Conservation (phyloP, 2,797 vertebrate species). For the Acropternis orthonyx region DNA sequence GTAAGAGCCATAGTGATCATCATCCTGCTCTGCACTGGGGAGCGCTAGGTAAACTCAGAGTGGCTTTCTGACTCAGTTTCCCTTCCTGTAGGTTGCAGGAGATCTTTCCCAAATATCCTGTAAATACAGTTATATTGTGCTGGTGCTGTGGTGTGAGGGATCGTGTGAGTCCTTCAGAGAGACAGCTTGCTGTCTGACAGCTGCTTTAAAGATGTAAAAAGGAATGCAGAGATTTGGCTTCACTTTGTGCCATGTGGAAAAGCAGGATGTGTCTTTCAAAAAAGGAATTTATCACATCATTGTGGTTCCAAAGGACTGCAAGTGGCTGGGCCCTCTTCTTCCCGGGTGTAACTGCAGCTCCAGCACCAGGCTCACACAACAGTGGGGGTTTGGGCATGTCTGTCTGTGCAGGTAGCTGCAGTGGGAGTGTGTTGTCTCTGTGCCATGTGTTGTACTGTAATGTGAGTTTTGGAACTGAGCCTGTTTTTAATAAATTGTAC, state of each 20-base stretch:
- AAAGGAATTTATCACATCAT: not conserved
- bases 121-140: not conserved
- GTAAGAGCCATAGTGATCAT: not conserved
- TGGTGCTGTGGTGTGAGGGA: not conserved
- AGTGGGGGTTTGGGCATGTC: not conserved
- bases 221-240: conserved; percentile 16
- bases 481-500: conserved; percentile 40
- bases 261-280: conserved; percentile 4
- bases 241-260: not conserved
- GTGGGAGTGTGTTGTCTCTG: not conserved
- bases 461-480: not conserved
- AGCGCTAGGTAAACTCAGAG: not conserved
- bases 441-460: not conserved
- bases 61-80: not conserved
- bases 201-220: conserved; percentile 29
- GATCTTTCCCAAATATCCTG: not conserved
- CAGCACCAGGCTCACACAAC: not conserved
- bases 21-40: not conserved
- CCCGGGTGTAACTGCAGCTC: not conserved
- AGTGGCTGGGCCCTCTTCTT: not conserved
- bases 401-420: not conserved
- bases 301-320: not conserved
- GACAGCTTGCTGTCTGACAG: not conserved
- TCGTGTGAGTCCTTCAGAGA: not conserved
- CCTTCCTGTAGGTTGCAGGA: not conserved